A percentile compares a stretch with the other conserved stretches of the same genome.
Conservation (phyloP, 2,113 vertebrate species). For the Prietella phreatophila region DNA sequence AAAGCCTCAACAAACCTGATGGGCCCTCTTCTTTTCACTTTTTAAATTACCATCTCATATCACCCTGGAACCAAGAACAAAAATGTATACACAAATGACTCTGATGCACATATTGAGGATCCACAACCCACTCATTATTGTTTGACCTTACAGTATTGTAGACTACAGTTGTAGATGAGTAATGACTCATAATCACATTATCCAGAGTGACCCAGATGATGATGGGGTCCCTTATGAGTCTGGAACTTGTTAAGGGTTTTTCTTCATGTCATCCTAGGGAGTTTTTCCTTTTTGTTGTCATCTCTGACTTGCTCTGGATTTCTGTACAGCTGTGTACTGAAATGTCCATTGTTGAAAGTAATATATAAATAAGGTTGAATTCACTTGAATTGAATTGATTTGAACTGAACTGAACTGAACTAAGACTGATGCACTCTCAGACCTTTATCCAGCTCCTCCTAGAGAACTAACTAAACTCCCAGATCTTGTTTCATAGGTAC, state of each 20-base stretch:
- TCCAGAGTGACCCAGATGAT: no score
- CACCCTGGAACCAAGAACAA: not conserved
- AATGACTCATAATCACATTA: not conserved
- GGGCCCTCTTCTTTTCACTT: not conserved
- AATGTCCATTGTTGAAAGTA: not conserved
- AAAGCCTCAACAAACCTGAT: not conserved
- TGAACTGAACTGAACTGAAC: not conserved
- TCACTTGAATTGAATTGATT: not conserved
- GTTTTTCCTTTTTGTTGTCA: not conserved
- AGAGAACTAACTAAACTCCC: not conserved
- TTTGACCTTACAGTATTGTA: not conserved
- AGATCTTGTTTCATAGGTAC: not conserved
- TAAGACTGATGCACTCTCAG: not conserved
- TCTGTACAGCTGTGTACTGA: not conserved
- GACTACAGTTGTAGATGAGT: not conserved
- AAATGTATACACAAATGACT: not conserved
- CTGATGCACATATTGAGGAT: not conserved
- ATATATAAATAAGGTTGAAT: not conserved
- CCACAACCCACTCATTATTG: not conserved
- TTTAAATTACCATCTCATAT: not conserved
- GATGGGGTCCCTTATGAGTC: not conserved
- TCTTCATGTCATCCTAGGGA: not conserved
- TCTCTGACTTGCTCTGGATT: not conserved
- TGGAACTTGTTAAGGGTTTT: not conserved
- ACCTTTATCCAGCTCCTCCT: not conserved